A percentile compares a stretch with the other conserved stretches of the same genome.
phyloP scores from a whole-genome alignment of 2,888 invertebrate genomes.

The Cheilosia scutellata region DNA sequence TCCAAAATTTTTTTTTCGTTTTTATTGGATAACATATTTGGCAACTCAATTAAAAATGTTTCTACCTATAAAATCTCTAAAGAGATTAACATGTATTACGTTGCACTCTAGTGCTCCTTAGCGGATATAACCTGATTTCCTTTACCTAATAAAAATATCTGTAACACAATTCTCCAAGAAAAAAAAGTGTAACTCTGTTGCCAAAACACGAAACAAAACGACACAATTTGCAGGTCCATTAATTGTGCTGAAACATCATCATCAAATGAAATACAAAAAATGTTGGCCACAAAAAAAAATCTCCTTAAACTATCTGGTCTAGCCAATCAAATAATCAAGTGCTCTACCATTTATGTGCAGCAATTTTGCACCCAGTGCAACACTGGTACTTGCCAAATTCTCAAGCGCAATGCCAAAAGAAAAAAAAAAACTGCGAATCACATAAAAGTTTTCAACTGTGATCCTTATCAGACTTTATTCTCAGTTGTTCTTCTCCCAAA shows the following conservation, averaged over 20 bases:
- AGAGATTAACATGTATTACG: neutral
- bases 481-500: constrained; percentile 46
- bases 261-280: constrained; percentile 21
- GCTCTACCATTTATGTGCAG: constrained; percentile 19
- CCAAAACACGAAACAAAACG: constrained; percentile 39
- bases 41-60: neutral
- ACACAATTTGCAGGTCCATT: constrained; percentile 51
- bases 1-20: no score
- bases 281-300: constrained; percentile 12
- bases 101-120: neutral
- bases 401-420: constrained; percentile 35
- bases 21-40: no score
- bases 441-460: constrained; percentile 57
- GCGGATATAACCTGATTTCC: constrained; percentile 31
- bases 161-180: neutral
- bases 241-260: constrained; percentile 54
- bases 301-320: constrained; percentile 49
- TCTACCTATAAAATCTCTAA: neutral
- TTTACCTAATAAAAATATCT: constrained; percentile 16
- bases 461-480: constrained; percentile 56
- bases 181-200: constrained; percentile 9
- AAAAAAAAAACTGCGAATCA: constrained; percentile 31
- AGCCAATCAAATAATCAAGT: constrained; percentile 71
- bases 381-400: constrained; percentile 31
- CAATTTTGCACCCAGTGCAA: constrained; percentile 19